Conservation (phyloP, 2,888 invertebrate species). For the Agonopterix alstromeriana region DNA sequence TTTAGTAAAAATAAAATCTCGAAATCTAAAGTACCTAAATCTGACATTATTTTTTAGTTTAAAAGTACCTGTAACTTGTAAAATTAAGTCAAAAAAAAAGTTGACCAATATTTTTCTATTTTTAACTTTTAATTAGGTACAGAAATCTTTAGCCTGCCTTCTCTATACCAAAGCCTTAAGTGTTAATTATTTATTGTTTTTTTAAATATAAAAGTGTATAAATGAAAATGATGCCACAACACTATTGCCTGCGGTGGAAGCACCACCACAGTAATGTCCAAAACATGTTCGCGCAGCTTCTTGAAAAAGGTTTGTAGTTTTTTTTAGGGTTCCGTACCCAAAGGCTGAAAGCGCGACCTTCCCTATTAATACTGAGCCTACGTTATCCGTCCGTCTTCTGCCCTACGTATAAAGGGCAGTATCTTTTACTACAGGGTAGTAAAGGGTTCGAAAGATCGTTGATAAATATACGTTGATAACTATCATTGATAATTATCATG, state of each 20-base stretch:
- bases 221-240: constrained; percentile 85
- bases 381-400: too few species aligned
- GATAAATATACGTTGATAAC: too few species aligned
- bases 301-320: constrained; percentile 77
- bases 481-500: too few species aligned
- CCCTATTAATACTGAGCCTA: not conserved
- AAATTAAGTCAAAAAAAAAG: constrained; percentile 12
- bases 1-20: not conserved
- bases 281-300: constrained; percentile 91
- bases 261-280: constrained; percentile 94
- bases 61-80: constrained; percentile 5
- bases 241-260: constrained; percentile 95
- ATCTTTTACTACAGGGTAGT: too few species aligned
- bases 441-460: too few species aligned
- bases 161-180: constrained; percentile 38
- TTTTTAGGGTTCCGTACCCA: not conserved
- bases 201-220: constrained; percentile 8
- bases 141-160: constrained; percentile 30
- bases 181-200: constrained; percentile 7
- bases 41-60: constrained; percentile 9
- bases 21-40: constrained; percentile 13
- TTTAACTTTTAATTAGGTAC: constrained; percentile 35
- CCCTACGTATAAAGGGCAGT: too few species aligned
- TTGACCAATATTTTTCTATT: constrained; percentile 46
- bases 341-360: not conserved